A percentile compares a stretch with the other conserved stretches of the same genome.
Conservation (phyloP, 2,888 invertebrate species). For the Pterostichus madidus region DNA sequence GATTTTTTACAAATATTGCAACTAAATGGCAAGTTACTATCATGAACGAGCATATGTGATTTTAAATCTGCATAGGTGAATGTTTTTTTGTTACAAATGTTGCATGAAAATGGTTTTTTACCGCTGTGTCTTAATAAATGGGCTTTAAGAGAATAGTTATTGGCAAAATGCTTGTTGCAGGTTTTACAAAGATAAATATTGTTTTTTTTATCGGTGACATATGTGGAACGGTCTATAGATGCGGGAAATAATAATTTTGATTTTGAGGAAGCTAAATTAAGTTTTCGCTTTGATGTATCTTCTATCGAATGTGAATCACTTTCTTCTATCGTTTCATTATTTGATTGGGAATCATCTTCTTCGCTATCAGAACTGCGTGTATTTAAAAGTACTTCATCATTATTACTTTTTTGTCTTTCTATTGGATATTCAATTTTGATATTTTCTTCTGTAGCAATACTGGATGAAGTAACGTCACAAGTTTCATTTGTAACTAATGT, state of each 20-base stretch:
- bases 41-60: background rate
- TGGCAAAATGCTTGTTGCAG: slow-evolving; percentile 9
- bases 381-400: background rate
- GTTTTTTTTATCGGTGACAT: background rate
- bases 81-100: background rate
- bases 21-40: background rate
- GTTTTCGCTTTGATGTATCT: background rate
- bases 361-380: background rate
- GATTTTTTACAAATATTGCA: background rate
- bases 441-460: background rate
- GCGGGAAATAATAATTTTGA: background rate
- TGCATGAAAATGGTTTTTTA: background rate
- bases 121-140: background rate
- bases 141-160: background rate
- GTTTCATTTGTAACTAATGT: background rate
- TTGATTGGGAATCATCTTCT: background rate
- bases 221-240: background rate
- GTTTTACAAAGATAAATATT: slow-evolving; percentile 5
- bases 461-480: background rate
- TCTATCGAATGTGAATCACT: background rate
- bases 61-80: background rate
- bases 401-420: background rate
- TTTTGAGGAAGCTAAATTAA: background rate
- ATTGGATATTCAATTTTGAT: background rate
- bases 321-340: background rate